phyloP scores from a whole-genome alignment of 2,888 invertebrate species.

The Kryphioiulus occultus region DNA sequence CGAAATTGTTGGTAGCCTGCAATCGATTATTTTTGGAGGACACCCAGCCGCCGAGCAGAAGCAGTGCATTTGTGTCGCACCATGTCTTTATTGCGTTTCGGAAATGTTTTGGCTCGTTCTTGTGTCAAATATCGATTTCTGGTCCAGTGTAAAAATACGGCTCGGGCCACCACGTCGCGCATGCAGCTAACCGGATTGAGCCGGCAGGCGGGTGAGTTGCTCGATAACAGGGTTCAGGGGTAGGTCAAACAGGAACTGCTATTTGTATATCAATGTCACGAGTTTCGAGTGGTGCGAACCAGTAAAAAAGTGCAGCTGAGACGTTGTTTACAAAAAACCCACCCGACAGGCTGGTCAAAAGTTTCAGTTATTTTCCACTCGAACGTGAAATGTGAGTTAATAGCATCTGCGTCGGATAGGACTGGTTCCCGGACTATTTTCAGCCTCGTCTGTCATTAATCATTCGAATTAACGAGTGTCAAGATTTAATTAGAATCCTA shows the following conservation, averaged over 20 bases:
- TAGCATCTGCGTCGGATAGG: background rate
- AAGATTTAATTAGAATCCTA: background rate
- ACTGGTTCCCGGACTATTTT: background rate
- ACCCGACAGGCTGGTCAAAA: background rate
- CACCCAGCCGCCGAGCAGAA: background rate
- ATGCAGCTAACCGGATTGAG: background rate
- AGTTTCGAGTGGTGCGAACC: background rate
- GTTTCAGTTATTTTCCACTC: constrained; percentile 15
- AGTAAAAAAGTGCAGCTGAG: background rate
- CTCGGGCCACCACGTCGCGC: background rate
- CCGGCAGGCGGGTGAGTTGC: constrained; percentile 11
- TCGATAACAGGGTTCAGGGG: background rate
- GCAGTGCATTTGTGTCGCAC: background rate
- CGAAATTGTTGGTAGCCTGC: background rate
- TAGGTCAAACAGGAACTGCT: background rate
- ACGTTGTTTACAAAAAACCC: background rate
- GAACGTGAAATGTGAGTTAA: background rate
- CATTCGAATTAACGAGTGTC: background rate
- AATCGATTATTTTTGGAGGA: background rate
- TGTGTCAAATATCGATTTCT: background rate
- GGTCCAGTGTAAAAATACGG: background rate
- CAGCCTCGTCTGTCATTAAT: background rate
- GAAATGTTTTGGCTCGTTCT: background rate
- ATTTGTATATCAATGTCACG: background rate
- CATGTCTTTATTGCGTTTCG: background rate